Conservation (phyloP, 2,113 vertebrate genomes). For the Microcebus jonahi region DNA sequence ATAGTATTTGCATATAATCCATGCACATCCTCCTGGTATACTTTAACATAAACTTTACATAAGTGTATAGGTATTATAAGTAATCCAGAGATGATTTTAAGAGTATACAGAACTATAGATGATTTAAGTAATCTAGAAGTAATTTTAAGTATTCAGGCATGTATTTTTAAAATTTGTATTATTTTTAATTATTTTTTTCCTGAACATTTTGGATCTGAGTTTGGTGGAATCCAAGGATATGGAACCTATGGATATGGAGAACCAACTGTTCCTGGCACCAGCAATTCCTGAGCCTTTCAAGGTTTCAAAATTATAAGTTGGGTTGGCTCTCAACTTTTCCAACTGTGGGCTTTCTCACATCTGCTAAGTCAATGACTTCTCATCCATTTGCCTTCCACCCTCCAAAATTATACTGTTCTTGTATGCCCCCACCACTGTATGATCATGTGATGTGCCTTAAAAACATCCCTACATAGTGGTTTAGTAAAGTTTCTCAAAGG, state of each 20-base stretch:
- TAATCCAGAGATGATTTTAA: too few species aligned
- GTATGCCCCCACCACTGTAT: neutral
- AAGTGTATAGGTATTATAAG: too few species aligned
- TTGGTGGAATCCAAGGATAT: neutral
- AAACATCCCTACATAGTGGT: neutral
- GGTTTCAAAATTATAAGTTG: neutral
- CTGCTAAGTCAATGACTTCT: neutral
- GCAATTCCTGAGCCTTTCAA: neutral
- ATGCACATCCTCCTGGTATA: neutral
- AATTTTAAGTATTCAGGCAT: too few species aligned
- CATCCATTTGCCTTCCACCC: neutral
- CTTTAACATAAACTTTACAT: too few species aligned
- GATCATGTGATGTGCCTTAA: neutral
- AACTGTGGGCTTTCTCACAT: neutral
- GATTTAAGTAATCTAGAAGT: too few species aligned
- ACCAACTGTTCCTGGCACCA: neutral
- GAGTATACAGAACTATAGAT: too few species aligned
- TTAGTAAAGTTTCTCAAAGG: neutral
- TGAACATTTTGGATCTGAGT: neutral
- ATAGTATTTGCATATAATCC: neutral
- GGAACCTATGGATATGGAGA: neutral
- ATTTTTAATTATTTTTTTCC: neutral
- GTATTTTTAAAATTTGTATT: neutral
- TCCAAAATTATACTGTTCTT: slow-evolving; percentile 34
- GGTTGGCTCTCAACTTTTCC: neutral